Conservation (phyloP, 2,797 vertebrate genomes). For the Aulostomus chinensis region DNA sequence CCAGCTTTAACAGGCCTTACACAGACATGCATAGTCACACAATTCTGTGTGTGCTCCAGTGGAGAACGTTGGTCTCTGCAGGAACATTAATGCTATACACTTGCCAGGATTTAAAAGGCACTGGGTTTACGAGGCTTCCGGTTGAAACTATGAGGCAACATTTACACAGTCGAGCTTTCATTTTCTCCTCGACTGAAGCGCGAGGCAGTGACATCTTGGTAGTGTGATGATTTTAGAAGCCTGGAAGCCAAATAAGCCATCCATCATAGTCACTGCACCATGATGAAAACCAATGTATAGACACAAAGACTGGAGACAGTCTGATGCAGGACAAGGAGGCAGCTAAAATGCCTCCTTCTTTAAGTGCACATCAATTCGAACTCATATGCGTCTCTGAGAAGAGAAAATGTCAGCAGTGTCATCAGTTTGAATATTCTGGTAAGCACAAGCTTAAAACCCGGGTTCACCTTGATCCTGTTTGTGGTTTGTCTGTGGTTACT, state of each 20-base stretch:
- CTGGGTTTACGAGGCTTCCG: constrained; percentile 2
- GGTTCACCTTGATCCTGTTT: no score
- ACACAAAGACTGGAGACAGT: constrained; percentile 8
- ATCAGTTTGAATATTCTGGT: no score
- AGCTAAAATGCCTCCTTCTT: no score
- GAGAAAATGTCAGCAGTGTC: no score
- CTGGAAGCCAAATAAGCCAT: constrained; percentile 30
- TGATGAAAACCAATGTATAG: constrained; percentile 25
- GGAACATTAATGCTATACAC: no score
- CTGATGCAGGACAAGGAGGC: constrained; percentile 23
- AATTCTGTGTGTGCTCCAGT: no score
- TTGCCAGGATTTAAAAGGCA: no score
- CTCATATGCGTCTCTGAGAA: no score
- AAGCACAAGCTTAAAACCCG: no score
- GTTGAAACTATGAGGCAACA: constrained; percentile 1
- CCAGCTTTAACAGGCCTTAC: not conserved
- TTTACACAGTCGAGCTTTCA: constrained; percentile 13
- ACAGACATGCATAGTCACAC: not conserved
- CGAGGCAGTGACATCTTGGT: constrained; percentile 16
- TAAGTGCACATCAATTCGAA: no score
- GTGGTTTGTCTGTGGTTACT: no score
- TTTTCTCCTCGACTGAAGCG: constrained; percentile 24
- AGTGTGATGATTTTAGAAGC: constrained; percentile 38
- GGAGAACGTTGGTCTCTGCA: no score
- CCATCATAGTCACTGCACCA: constrained; percentile 28